phyloP scores from a whole-genome alignment of 1,140 invertebrate species.

The Drosophila melanica region DNA sequence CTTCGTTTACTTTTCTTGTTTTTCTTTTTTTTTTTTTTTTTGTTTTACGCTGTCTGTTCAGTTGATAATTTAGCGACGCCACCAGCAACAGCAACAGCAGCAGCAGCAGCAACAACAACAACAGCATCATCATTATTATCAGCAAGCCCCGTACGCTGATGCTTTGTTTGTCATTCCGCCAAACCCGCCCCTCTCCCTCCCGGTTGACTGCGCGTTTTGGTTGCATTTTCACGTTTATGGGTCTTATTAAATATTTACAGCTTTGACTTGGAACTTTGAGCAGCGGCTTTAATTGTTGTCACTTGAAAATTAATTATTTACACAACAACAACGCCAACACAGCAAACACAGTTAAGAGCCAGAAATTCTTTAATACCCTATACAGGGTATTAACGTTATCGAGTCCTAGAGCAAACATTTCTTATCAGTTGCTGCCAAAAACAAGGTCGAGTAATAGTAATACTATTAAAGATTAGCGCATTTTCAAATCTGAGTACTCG shows the following conservation, averaged over 20 bases:
- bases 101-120: conserved; percentile 17
- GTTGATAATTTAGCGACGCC: conserved; percentile 72
- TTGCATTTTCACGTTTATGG: conserved; percentile 51
- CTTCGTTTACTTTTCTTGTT: conserved; percentile 14
- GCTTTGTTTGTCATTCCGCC: conserved; percentile 64
- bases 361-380: not conserved
- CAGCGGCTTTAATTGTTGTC: conserved; percentile 80
- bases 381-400: not conserved
- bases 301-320: conserved; percentile 77
- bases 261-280: conserved; percentile 58
- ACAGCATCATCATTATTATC: conserved; percentile 55
- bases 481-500: too few species aligned
- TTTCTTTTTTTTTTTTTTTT: conserved; percentile 16
- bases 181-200: not conserved
- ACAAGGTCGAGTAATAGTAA: too few species aligned
- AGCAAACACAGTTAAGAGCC: conserved; percentile 22
- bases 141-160: conserved; percentile 54
- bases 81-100: conserved; percentile 20
- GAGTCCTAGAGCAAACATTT: not conserved
- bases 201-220: conserved; percentile 5
- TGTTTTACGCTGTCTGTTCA: conserved; percentile 29
- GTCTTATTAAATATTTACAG: conserved; percentile 78
- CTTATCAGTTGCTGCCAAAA: not conserved
- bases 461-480: too few species aligned
- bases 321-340: conserved; percentile 25